Conservation (phyloP, 1,140 invertebrate genomes). For the Danaus plexippus region DNA sequence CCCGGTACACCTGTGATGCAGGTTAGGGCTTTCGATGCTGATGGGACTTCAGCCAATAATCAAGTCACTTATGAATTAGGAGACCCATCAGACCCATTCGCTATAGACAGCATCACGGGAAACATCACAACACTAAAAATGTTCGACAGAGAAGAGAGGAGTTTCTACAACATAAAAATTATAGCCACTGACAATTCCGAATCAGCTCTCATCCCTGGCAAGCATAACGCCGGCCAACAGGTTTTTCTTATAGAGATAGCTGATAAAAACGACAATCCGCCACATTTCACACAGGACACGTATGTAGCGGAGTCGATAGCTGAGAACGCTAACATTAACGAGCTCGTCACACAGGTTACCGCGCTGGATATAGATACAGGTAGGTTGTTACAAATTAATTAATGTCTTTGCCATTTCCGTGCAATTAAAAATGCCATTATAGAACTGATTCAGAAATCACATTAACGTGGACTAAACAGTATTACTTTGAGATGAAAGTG, state of each 20-base stretch:
- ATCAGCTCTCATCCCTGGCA: slow-evolving; percentile 79
- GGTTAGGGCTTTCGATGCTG: slow-evolving; percentile 87
- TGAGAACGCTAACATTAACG: slow-evolving; percentile 87
- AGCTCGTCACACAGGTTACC: slow-evolving; percentile 85
- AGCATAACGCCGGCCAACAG: slow-evolving; percentile 81
- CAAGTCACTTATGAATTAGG: slow-evolving; percentile 83
- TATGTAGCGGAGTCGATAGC: slow-evolving; percentile 85
- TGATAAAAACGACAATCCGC: slow-evolving; percentile 92
- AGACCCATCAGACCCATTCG: slow-evolving; percentile 80
- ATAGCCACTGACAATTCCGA: slow-evolving; percentile 88
- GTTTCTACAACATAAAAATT: slow-evolving; percentile 87
- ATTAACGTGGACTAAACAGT: too few relatives aligned
- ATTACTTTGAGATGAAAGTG: neutral
- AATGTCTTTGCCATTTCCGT: too few relatives aligned
- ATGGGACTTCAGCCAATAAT: slow-evolving; percentile 86
- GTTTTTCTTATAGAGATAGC: slow-evolving; percentile 89
- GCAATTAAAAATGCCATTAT: too few relatives aligned
- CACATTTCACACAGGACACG: slow-evolving; percentile 80
- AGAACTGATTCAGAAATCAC: too few relatives aligned
- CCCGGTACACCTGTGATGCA: slow-evolving; percentile 87
- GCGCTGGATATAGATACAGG: slow-evolving; percentile 84
- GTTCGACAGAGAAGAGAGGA: slow-evolving; percentile 86
- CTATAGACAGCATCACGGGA: slow-evolving; percentile 85
- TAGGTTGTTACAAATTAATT: slow-evolving; percentile 20
- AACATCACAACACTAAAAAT: slow-evolving; percentile 83